A percentile compares a stretch with the other conserved stretches of the same genome.
Evolutionary conservation across 1,140 invertebrate genomes (phyloP).

Genomic region (Uloborus diversus): DNA sequence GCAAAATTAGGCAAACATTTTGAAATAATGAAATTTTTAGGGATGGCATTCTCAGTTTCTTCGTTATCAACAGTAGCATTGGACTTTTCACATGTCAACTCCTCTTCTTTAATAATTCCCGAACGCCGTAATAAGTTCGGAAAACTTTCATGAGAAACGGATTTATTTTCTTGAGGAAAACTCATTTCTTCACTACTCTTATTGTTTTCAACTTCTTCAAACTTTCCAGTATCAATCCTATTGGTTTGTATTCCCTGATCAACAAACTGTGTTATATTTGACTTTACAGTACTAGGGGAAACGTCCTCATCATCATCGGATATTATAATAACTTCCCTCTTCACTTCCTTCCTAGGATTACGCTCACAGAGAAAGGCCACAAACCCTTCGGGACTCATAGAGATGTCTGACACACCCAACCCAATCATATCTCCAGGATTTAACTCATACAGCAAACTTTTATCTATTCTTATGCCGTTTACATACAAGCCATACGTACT

Average conservation of each 20-base stretch:
- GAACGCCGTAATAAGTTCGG: too few species aligned
- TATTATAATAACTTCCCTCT: background rate
- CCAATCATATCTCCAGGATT: conserved; percentile 33
- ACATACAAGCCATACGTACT: conserved; percentile 46
- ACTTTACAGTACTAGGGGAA: background rate
- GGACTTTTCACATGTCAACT: too few species aligned
- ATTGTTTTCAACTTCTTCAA: too few species aligned
- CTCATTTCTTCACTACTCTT: too few species aligned
- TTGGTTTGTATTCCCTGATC: background rate
- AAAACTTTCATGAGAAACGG: too few species aligned
- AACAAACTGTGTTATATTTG: background rate
- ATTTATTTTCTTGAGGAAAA: too few species aligned
- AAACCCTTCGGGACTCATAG: background rate
- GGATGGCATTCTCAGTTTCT: too few species aligned
- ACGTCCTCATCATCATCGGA: conserved; percentile 10
- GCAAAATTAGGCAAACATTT: too few species aligned
- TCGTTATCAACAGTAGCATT: too few species aligned
- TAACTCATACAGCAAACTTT: background rate
- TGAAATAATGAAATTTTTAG: too few species aligned
- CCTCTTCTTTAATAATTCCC: too few species aligned
- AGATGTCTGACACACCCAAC: background rate
- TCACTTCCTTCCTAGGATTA: background rate
- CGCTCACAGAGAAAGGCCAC: background rate
- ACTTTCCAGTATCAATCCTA: background rate
- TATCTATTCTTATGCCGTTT: background rate